Conservation (phyloP, 1,140 invertebrate species). For the Aphis gossypii region DNA sequence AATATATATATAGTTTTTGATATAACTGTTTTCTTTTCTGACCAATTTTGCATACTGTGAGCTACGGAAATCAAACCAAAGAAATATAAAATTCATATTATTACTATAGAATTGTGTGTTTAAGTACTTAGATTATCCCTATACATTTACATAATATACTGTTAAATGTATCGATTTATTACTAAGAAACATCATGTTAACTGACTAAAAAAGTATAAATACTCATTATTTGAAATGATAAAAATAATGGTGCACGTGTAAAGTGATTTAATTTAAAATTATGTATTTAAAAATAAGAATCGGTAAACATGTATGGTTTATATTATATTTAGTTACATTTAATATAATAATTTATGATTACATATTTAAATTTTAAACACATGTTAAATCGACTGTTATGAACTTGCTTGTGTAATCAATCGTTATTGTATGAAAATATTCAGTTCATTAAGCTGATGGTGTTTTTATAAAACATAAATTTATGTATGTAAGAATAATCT, state of each 20-base stretch:
- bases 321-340: background rate
- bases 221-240: background rate
- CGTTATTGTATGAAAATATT: conserved; percentile 30
- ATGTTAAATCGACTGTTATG: background rate
- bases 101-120: too few relatives aligned
- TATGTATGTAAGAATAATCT: background rate
- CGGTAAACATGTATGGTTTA: background rate
- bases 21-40: too few relatives aligned
- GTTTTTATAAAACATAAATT: background rate
- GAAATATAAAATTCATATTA: too few relatives aligned
- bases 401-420: conserved; percentile 2
- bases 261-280: background rate
- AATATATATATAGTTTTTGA: too few relatives aligned
- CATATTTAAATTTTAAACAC: conserved; percentile 6
- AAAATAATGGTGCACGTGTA: background rate
- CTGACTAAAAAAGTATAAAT: too few relatives aligned
- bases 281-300: background rate
- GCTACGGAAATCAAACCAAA: too few relatives aligned
- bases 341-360: conserved; percentile 16
- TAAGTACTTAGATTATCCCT: too few relatives aligned
- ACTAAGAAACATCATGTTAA: background rate
- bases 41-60: too few relatives aligned
- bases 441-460: conserved; percentile 26
- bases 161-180: background rate
- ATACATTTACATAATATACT: background rate